Evolutionary conservation across 2,797 vertebrate species (phyloP).

Genomic region (Lepilemur ruficaudatus): DNA sequence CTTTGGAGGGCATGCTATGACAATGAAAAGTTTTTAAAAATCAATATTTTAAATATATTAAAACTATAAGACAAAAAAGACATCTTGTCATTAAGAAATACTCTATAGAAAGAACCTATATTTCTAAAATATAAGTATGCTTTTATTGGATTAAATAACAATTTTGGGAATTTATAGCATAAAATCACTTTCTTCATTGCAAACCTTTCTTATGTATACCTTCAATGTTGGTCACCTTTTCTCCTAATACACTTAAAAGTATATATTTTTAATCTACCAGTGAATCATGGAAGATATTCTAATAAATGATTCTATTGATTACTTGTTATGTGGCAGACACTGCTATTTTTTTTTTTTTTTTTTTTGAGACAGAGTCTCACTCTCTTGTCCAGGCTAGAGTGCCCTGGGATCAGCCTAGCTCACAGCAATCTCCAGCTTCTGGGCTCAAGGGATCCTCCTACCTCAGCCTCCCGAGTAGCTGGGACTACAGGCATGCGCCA

Average conservation of each 20-base stretch:
- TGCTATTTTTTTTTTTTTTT: not conserved
- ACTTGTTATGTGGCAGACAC: not conserved
- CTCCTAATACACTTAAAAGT: not conserved
- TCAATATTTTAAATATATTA: conserved; percentile 42
- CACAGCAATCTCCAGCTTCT: too few species aligned
- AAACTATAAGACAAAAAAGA: conserved; percentile 12
- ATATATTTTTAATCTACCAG: conserved; percentile 24
- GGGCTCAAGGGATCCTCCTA: too few species aligned
- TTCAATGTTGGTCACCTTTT: not conserved
- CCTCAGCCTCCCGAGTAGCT: too few species aligned
- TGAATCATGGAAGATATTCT: conserved; percentile 45
- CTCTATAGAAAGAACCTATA: not conserved
- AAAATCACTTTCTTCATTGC: conserved; percentile 41
- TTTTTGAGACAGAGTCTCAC: too few species aligned
- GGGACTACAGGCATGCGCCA: too few species aligned
- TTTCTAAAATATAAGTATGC: conserved; percentile 49
- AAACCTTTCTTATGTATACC: conserved; percentile 11
- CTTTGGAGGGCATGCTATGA: not conserved
- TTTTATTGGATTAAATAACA: conserved; percentile 23
- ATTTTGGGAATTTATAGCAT: conserved; percentile 35
- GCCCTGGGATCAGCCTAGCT: too few species aligned
- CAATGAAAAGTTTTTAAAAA: conserved; percentile 24
- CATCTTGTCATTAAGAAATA: not conserved
- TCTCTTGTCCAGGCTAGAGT: too few species aligned
- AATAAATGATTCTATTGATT: not conserved